These are phyloP conservation scores for Drosophila prolongata DNA, from an alignment of 2,888 invertebrate genomes.

Conservation along the genomic window DNA sequence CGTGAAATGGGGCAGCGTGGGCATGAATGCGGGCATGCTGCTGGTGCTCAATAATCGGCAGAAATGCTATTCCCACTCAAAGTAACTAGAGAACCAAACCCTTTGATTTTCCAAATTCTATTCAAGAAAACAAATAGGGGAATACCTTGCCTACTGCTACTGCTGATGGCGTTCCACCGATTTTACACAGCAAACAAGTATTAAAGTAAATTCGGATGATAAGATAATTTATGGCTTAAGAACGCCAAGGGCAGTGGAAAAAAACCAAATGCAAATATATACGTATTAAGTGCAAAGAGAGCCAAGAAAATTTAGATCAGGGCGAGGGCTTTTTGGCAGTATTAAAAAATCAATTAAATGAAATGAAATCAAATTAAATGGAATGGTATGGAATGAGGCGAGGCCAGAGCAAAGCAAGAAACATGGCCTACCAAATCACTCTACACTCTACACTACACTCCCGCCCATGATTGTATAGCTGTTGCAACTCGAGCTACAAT, in stretches of 20 bases:
- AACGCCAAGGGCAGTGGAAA: slow-evolving; percentile 19
- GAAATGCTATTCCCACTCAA: slow-evolving; percentile 68
- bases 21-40: slow-evolving; percentile 89
- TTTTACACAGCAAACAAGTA: slow-evolving; percentile 24
- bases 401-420: slow-evolving; percentile 12
- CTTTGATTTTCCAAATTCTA: neutral
- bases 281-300: slow-evolving; percentile 9
- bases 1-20: slow-evolving; percentile 89
- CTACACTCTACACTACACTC: slow-evolving; percentile 13
- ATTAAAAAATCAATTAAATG: slow-evolving; percentile 14
- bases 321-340: slow-evolving; percentile 16
- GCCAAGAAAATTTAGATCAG: slow-evolving; percentile 7
- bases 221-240: slow-evolving; percentile 23
- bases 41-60: slow-evolving; percentile 86
- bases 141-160: no score
- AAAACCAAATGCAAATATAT: slow-evolving; percentile 18
- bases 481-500: slow-evolving; percentile 61
- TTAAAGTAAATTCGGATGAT: slow-evolving; percentile 34
- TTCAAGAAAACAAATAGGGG: neutral
- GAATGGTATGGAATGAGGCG: neutral
- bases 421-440: neutral
- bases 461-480: slow-evolving; percentile 43
- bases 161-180: neutral
- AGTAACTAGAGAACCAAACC: slow-evolving; percentile 43
- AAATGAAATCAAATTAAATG: slow-evolving; percentile 2